Evolutionary conservation across 2,113 vertebrate genomes (phyloP), one percentile per base, ranked within the genome.

Genomic region (Herpetotheres cachinnans): DNA sequence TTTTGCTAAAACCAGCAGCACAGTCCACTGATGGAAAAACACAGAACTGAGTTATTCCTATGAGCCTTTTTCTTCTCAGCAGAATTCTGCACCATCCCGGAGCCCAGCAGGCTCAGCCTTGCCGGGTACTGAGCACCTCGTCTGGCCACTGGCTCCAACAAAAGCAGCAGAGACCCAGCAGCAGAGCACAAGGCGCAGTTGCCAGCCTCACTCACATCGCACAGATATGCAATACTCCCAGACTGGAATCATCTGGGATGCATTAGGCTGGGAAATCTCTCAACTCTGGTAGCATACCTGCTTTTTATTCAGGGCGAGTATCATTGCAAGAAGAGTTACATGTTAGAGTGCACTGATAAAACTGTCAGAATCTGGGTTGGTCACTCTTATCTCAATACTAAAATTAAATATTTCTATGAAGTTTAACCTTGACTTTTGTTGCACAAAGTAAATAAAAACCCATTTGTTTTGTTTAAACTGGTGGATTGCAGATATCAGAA

Each of bases 381-480:
- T 80, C 47, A 40, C 36, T 86, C 71, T 95, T 95, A 97, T 94
- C 95, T 97, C 42, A 24, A 38, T n/a, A 82, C 55, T 30, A 74
- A 97, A 95, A 93, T 78, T 71, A 92, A 94, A 85, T 62, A 76
- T 77, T 80, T 59, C 11, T 69, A 86, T 61, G 55, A 93, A 97
- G 93, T 92, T 80, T 62, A 87, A 67, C 29, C 61, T 96, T 94
- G 77, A 76, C 71, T 93, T 90, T n/a, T 76, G 81, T 89, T 84
- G 72, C 47, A 46, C 58, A 66, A 86, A 66, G 72, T 82, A 97
- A 97, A 97, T 93, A 50, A 97, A 93, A 97, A 67, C 6, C 21
- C 54, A 74, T 74, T 95, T 90, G 62, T 97, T 96, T 95, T 46
- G 18, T 88, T 93, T n/a, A n/a, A 86, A 59, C 76, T 15, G 63